Evolutionary conservation across 2,888 invertebrate species (phyloP).

Genomic region (Drosophila meridiana): DNA sequence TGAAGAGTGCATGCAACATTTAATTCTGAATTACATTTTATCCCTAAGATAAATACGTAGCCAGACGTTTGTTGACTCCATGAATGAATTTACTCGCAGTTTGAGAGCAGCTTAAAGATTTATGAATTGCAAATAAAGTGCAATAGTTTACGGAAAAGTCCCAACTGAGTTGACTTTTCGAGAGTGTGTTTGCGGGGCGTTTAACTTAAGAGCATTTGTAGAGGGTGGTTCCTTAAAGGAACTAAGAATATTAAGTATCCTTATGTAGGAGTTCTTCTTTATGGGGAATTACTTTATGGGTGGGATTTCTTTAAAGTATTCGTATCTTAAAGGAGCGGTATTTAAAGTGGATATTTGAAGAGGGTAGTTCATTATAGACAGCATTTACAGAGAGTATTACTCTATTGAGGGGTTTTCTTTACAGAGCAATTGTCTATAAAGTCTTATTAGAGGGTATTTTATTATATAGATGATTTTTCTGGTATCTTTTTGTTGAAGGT

Average conservation of each 20-base stretch:
- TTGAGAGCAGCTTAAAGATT: background rate
- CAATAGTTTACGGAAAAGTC: too few relatives aligned
- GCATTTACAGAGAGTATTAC: background rate
- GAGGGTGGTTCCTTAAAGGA: background rate
- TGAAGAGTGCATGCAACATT: background rate
- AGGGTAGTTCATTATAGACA: background rate
- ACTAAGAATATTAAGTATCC: too few relatives aligned
- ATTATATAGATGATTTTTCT: too few relatives aligned
- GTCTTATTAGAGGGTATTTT: too few relatives aligned
- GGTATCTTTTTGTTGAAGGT: too few relatives aligned
- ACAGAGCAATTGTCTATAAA: too few relatives aligned
- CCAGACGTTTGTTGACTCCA: background rate
- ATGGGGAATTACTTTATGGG: background rate
- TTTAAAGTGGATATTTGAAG: background rate
- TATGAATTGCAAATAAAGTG: constrained; percentile 5
- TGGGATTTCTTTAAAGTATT: background rate
- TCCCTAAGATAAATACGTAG: constrained; percentile 5
- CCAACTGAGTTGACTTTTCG: background rate
- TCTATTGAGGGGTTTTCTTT: background rate
- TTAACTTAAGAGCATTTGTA: background rate
- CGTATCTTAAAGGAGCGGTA: too few relatives aligned
- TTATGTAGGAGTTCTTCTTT: too few relatives aligned
- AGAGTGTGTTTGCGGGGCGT: background rate
- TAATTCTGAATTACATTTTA: constrained; percentile 6
- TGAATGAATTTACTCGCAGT: background rate